Conservation (phyloP, 2,888 invertebrate species). For the Acrobasis consociella region DNA sequence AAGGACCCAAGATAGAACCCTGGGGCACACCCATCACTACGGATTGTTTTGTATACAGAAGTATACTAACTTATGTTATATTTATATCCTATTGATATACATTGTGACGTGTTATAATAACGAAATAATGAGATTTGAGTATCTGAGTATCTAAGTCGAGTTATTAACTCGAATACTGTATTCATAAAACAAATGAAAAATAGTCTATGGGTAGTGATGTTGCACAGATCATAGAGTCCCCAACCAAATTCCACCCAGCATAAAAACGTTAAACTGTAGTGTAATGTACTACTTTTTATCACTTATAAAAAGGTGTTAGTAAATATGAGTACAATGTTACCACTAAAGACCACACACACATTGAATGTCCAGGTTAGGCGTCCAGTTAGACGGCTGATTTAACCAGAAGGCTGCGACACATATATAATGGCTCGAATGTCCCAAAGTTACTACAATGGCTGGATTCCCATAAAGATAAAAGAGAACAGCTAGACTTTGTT, state of each 20-base stretch:
- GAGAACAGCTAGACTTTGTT: slow-evolving; percentile 91
- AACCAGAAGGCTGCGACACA: no score
- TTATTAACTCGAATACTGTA: no score
- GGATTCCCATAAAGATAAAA: slow-evolving; percentile 91
- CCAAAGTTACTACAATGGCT: slow-evolving; percentile 95
- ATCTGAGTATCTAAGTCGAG: no score
- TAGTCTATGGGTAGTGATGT: slow-evolving; percentile 84
- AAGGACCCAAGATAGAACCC: no score
- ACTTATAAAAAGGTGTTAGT: slow-evolving; percentile 86
- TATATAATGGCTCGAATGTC: no score
- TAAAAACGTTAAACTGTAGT: slow-evolving; percentile 92
- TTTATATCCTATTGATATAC: no score
- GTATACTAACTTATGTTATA: no score
- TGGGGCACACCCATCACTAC: no score
- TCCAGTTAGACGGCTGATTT: no score
- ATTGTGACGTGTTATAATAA: no score
- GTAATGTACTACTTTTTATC: slow-evolving; percentile 88
- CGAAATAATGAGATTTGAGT: no score
- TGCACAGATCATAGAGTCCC: slow-evolving; percentile 82
- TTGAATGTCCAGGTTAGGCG: slow-evolving; percentile 85
- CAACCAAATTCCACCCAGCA: slow-evolving; percentile 92
- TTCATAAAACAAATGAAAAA: slow-evolving; percentile 91
- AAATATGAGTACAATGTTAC: slow-evolving; percentile 87
- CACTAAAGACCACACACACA: slow-evolving; percentile 81
- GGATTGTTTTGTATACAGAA: no score